Conservation (phyloP, 2,113 vertebrate genomes). For the Micromys minutus region DNA sequence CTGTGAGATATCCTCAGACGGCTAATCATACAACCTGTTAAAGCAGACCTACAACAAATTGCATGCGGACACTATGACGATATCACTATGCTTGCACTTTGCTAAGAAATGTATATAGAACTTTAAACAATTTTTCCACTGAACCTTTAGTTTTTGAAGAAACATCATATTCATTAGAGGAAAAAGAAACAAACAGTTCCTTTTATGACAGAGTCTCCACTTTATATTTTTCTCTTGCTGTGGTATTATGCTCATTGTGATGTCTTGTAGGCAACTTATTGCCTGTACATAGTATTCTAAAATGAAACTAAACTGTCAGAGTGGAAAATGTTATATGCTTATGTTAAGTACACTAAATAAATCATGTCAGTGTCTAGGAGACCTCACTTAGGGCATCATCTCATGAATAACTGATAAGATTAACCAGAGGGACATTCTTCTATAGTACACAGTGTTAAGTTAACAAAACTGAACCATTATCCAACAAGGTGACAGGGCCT, state of each 20-base stretch:
- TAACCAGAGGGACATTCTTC: neutral
- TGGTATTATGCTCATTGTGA: neutral
- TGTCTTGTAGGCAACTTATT: neutral
- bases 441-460: neutral
- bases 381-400: neutral
- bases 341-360: slow-evolving; percentile 27
- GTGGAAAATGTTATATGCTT: neutral
- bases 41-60: neutral
- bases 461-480: neutral
- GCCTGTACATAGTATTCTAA: neutral
- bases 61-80: neutral
- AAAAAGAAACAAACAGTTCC: neutral
- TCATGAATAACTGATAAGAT: neutral
- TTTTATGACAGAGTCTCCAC: neutral
- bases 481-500: neutral
- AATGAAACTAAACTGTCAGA: neutral
- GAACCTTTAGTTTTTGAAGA: slow-evolving; percentile 22
- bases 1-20: neutral
- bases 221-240: neutral
- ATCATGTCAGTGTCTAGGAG: neutral
- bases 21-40: neutral
- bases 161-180: slow-evolving; percentile 20
- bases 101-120: neutral
- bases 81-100: neutral
- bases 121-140: neutral